Evolutionary conservation across 2,113 vertebrate genomes (phyloP).

Genomic region (Falco punctatus): DNA sequence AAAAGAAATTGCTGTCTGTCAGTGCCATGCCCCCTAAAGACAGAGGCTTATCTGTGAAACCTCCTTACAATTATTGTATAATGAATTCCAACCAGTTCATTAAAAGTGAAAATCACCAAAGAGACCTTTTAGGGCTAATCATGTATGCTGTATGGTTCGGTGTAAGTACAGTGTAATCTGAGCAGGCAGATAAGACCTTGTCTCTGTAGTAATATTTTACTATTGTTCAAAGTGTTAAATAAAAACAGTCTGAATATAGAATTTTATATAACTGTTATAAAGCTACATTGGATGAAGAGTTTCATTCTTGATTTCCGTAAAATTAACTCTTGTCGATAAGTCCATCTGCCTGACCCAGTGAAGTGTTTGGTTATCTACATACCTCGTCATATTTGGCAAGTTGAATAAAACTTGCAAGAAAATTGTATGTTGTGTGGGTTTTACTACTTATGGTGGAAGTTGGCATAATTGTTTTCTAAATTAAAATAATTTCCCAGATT

Average conservation of each 20-base stretch:
- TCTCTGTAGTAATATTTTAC: conserved; percentile 28
- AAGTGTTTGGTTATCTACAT: not conserved
- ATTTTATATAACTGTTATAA: not conserved
- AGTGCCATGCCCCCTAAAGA: conserved; percentile 12
- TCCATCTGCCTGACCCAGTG: not conserved
- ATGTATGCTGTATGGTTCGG: not conserved
- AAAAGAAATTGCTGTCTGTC: not conserved
- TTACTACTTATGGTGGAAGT: not conserved
- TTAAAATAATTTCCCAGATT: not conserved
- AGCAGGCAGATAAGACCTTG: conserved; percentile 31
- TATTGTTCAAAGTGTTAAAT: conserved; percentile 39
- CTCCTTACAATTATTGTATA: conserved; percentile 50
- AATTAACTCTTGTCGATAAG: not conserved
- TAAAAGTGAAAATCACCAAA: conserved; percentile 65
- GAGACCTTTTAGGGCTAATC: conserved; percentile 66
- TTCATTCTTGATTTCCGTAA: not conserved
- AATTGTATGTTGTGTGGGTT: not conserved
- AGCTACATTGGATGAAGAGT: not conserved
- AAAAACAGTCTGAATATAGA: conserved; percentile 5
- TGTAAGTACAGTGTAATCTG: conserved; percentile 38
- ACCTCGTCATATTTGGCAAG: not conserved
- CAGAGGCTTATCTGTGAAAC: conserved; percentile 50
- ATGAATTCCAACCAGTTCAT: conserved; percentile 67
- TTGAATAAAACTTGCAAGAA: not conserved
- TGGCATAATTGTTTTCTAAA: not conserved